Percentiles rank a stretch among this genome's conserved stretches.
phyloP scores from a whole-genome alignment of 1,140 invertebrate species.

The Hyposmocoma kahamanoa region DNA sequence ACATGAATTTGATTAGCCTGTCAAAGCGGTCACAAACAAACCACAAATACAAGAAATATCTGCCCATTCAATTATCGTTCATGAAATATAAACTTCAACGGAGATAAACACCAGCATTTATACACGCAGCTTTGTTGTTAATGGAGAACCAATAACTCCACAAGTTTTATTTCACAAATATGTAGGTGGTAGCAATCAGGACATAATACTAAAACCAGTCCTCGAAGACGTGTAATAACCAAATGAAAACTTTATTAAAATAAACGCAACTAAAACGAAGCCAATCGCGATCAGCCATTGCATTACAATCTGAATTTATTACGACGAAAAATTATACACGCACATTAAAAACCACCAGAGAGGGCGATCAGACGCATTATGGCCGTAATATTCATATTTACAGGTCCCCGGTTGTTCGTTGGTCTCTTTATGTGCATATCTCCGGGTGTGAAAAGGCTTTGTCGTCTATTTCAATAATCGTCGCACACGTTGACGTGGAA shows the following conservation, averaged over 20 bases:
- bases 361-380: slow-evolving; percentile 33
- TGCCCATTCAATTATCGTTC: too few relatives aligned
- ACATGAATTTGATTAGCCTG: too few relatives aligned
- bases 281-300: slow-evolving; percentile 62
- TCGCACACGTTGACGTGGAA: slow-evolving; percentile 69
- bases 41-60: too few relatives aligned
- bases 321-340: slow-evolving; percentile 70
- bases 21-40: too few relatives aligned
- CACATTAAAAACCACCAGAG: slow-evolving; percentile 50
- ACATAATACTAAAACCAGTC: slow-evolving; percentile 28
- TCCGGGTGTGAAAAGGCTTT: slow-evolving; percentile 60
- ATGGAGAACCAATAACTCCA: slow-evolving; percentile 39
- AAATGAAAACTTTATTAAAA: slow-evolving; percentile 50
- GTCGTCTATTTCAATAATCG: slow-evolving; percentile 61
- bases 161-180: slow-evolving; percentile 20
- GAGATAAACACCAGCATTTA: slow-evolving; percentile 49
- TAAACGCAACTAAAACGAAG: slow-evolving; percentile 54
- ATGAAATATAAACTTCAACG: slow-evolving; percentile 38
- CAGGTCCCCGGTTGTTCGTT: slow-evolving; percentile 32
- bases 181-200: slow-evolving; percentile 54
- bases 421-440: slow-evolving; percentile 45
- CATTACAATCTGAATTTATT: slow-evolving; percentile 70
- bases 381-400: slow-evolving; percentile 35
- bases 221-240: slow-evolving; percentile 12
- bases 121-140: slow-evolving; percentile 31